These are phyloP conservation scores for Epizoanthus illoricatus DNA, from an alignment of 92 coral and sea anemone genomes.

Conservation along the genomic window DNA sequence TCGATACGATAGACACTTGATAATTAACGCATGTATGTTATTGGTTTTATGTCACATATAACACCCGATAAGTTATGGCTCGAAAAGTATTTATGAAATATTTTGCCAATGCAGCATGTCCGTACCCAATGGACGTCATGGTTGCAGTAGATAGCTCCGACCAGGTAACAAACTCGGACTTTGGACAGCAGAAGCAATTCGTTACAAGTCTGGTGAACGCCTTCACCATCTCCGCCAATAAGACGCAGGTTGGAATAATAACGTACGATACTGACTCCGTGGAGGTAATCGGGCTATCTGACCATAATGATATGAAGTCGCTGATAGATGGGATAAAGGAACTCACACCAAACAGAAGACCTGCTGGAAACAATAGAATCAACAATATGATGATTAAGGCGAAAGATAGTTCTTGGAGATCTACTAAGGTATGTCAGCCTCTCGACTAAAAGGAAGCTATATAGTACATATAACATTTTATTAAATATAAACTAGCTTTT, in stretches of 20 bases:
- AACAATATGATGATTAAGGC: slow-evolving; percentile 55
- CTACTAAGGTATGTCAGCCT: slow-evolving; percentile 10
- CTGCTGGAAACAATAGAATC: slow-evolving; percentile 48
- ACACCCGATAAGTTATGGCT: neutral
- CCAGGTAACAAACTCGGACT: slow-evolving; percentile 43
- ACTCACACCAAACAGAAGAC: slow-evolving; percentile 32
- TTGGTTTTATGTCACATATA: too few relatives aligned
- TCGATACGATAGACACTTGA: too few relatives aligned
- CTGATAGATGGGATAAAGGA: slow-evolving; percentile 50
- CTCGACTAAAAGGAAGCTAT: neutral
- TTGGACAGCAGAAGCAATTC: slow-evolving; percentile 56
- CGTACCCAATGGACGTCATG: slow-evolving; percentile 88
- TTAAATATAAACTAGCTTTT: neutral
- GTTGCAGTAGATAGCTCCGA: slow-evolving; percentile 79
- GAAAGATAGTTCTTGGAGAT: slow-evolving; percentile 1
- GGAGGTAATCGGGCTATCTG: slow-evolving; percentile 55
- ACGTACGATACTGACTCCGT: slow-evolving; percentile 60
- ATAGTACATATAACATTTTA: neutral
- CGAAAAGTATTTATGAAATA: neutral
- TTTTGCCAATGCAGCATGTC: slow-evolving; percentile 64
- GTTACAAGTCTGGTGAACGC: slow-evolving; percentile 57
- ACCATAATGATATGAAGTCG: slow-evolving; percentile 42
- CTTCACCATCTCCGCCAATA: slow-evolving; percentile 60
- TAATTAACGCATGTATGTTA: neutral
- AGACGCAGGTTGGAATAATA: slow-evolving; percentile 76